Evolutionary conservation across 2,888 invertebrate genomes (phyloP).

Genomic region (Andricus quercusramuli): DNA sequence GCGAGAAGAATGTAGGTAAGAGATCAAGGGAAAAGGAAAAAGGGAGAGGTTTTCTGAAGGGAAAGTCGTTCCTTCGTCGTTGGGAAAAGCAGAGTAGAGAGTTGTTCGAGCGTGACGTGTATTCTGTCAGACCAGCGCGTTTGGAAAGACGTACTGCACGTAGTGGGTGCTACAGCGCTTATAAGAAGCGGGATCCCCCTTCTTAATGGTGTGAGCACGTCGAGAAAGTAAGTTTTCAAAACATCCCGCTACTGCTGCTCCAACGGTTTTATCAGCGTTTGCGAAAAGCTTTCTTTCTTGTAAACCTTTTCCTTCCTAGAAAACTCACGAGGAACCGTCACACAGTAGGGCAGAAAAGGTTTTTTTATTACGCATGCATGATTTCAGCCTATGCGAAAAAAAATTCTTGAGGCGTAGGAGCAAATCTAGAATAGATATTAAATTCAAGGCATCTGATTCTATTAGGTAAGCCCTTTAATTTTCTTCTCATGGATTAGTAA

Average conservation of each 20-base stretch:
- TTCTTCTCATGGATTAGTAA: no score
- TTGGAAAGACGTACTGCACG: slow-evolving; percentile 38
- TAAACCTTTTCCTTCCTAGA: neutral
- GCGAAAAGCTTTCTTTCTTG: slow-evolving; percentile 28
- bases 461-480: no score
- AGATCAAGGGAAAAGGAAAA: slow-evolving; percentile 12
- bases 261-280: slow-evolving; percentile 61
- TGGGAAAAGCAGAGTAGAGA: slow-evolving; percentile 47
- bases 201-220: slow-evolving; percentile 64
- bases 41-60: slow-evolving; percentile 18
- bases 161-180: slow-evolving; percentile 26
- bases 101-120: slow-evolving; percentile 71
- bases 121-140: slow-evolving; percentile 58
- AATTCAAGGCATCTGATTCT: no score
- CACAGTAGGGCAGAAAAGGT: neutral
- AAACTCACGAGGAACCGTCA: neutral
- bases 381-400: no score
- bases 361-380: no score
- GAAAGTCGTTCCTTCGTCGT: slow-evolving; percentile 39
- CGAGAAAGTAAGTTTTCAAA: slow-evolving; percentile 66
- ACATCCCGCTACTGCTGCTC: slow-evolving; percentile 55
- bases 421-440: no score
- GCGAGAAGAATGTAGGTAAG: slow-evolving; percentile 9
- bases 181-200: slow-evolving; percentile 42
- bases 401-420: no score